Evolutionary conservation across 2,113 vertebrate species (phyloP).

Genomic region (Morone saxatilis): DNA sequence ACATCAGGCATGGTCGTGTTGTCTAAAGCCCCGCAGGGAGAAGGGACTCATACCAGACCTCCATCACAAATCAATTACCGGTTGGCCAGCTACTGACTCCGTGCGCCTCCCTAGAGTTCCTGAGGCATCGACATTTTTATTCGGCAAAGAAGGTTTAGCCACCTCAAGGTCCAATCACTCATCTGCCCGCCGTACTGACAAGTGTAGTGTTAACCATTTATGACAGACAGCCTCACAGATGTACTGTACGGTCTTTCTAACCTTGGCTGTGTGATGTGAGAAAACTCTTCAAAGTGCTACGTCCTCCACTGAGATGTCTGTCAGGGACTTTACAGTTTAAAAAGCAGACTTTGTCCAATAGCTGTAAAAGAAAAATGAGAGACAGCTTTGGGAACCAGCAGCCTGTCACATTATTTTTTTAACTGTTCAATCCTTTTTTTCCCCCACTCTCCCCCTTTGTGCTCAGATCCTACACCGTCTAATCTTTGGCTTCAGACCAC

Average conservation of each 20-base stretch:
- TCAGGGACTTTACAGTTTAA: conserved; percentile 15
- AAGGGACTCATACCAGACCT: conserved; percentile 41
- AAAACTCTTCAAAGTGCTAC: conserved; percentile 34
- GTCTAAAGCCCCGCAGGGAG: conserved; percentile 19
- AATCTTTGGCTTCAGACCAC: neutral
- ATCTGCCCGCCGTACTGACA: conserved; percentile 50
- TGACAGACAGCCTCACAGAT: neutral
- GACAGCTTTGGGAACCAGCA: conserved; percentile 6
- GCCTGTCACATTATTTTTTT: neutral
- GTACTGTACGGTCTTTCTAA: neutral
- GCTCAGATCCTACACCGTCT: neutral
- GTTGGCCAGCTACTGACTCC: conserved; percentile 16
- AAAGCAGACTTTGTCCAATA: conserved; percentile 30
- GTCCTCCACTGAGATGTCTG: conserved; percentile 1
- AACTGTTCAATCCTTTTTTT: neutral
- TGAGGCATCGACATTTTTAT: conserved; percentile 60
- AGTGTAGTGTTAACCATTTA: conserved; percentile 42
- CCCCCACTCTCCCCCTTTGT: neutral
- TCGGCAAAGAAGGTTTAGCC: conserved; percentile 21
- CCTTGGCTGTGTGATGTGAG: conserved; percentile 28
- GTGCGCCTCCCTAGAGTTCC: conserved; percentile 47
- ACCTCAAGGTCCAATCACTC: conserved; percentile 54
- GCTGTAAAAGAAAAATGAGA: conserved; percentile 24
- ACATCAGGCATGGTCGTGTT: conserved; percentile 43
- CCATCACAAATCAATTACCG: conserved; percentile 74